phyloP scores from a whole-genome alignment of 2,797 vertebrate genomes.

The Falco rusticolus region DNA sequence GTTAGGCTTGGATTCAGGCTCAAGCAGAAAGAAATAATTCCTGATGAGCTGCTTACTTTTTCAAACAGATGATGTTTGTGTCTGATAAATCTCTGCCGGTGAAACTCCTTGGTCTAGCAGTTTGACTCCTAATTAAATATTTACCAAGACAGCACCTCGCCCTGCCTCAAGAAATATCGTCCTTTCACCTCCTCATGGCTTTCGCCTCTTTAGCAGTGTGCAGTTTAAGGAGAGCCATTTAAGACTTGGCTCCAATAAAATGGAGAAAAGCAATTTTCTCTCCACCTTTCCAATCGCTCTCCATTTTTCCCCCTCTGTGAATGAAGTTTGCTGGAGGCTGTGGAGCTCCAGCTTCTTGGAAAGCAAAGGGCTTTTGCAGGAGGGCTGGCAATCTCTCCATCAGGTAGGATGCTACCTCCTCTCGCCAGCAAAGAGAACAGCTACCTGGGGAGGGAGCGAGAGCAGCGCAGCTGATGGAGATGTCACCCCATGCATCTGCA shows the following conservation, averaged over 20 bases:
- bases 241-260: slow-evolving; percentile 18
- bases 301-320: neutral
- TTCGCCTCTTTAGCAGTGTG: neutral
- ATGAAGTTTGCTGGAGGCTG: neutral
- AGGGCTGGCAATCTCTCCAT: neutral
- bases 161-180: slow-evolving; percentile 30
- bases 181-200: slow-evolving; percentile 1
- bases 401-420: neutral
- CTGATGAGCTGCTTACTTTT: neutral
- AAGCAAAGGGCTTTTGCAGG: neutral
- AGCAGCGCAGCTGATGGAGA: neutral
- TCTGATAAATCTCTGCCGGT: neutral
- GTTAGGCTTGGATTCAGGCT: neutral
- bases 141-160: slow-evolving; percentile 29
- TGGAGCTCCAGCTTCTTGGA: neutral
- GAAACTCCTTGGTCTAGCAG: neutral
- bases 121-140: slow-evolving; percentile 53
- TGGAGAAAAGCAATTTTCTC: neutral
- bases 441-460: neutral
- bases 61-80: neutral
- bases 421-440: neutral
- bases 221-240: slow-evolving; percentile 27
- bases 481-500: accelerated
- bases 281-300: neutral
- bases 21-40: neutral